Base-by-base conservation (phyloP, 1,140 invertebrate species). In the Agraylea sexmaculata region DNA sequence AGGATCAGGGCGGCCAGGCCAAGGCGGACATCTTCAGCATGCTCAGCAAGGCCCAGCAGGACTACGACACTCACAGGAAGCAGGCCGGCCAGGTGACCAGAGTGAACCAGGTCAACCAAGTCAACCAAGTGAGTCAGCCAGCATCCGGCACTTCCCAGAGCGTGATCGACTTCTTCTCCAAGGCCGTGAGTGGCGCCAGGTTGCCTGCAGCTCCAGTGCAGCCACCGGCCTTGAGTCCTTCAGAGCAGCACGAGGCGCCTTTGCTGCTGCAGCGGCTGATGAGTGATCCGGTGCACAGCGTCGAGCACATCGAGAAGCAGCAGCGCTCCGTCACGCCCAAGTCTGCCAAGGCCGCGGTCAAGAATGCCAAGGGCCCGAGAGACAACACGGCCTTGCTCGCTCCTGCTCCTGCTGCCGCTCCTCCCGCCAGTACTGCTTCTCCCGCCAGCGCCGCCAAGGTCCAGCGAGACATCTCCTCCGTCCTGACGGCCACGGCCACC, bases 301-400 rank as follows among this genome's bases (percentile, higher is more conserved):
- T 91, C 7, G 86, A 89, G 53, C 83, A 90, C 57, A 85, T 91
- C 52, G 87, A 91, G 52, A 85, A 87, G 46, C 83, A 87, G 49
- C 85, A 88, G 51, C 69, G 81, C 33, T 78, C 78, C 23, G 72
- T 73, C 37, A 83, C 76, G 8, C 80, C 74, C 11, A 77, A 73
- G 42, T 72, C 71, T 2, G 47, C 45, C n/a, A n/a, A n/a, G n/a
- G n/a, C n/a, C n/a, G n/a, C n/a, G n/a, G n/a, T n/a, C n/a, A n/a
- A n/a, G n/a, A n/a, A n/a, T n/a, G n/a, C n/a, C n/a, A n/a, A n/a
- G n/a, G n/a, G n/a, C n/a, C n/a, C n/a, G n/a, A n/a, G n/a, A n/a
- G n/a, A n/a, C n/a, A n/a, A n/a, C n/a, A n/a, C n/a, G n/a, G n/a
- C n/a, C n/a, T n/a, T n/a, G n/a, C n/a, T n/a, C 28, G n/a, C 44